Conservation (phyloP, 2,113 vertebrate genomes). For the Melanerpes aurifrons region DNA sequence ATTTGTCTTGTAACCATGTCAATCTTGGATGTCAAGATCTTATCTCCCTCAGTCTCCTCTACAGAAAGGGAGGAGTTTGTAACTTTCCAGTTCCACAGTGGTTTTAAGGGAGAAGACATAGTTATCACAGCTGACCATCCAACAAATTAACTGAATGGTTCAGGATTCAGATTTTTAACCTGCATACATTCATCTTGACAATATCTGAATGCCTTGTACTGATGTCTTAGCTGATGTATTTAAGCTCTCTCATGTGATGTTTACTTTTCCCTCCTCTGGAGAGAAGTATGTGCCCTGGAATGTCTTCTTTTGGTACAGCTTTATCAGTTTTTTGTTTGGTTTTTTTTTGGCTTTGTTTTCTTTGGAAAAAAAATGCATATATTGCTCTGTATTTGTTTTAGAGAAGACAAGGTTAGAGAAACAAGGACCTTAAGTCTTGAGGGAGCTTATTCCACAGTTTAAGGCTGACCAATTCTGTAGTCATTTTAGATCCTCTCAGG, state of each 20-base stretch:
- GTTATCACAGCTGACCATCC: background rate
- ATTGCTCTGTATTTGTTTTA: slow-evolving; percentile 2
- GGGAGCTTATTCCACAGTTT: background rate
- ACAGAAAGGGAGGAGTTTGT: background rate
- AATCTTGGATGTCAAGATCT: background rate
- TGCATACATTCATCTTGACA: background rate
- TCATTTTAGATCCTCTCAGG: background rate
- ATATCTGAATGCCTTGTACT: background rate
- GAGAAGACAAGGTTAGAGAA: slow-evolving; percentile 9
- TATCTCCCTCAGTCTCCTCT: background rate
- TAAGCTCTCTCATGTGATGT: background rate
- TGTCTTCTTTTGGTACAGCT: background rate
- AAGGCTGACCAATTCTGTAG: background rate
- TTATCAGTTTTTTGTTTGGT: background rate
- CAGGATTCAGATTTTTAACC: background rate
- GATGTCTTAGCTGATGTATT: background rate
- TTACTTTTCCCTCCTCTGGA: background rate
- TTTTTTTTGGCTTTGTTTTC: background rate
- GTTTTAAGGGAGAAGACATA: background rate
- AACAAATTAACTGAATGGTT: background rate
- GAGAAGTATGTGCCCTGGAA: background rate
- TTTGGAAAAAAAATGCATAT: background rate
- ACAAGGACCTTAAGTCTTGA: background rate
- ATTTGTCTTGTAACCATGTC: background rate
- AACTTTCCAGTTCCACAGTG: background rate